Evolutionary conservation across 64 coral and sea anemone genomes (phyloP).

Genomic region (Actinia tenebrosa): DNA sequence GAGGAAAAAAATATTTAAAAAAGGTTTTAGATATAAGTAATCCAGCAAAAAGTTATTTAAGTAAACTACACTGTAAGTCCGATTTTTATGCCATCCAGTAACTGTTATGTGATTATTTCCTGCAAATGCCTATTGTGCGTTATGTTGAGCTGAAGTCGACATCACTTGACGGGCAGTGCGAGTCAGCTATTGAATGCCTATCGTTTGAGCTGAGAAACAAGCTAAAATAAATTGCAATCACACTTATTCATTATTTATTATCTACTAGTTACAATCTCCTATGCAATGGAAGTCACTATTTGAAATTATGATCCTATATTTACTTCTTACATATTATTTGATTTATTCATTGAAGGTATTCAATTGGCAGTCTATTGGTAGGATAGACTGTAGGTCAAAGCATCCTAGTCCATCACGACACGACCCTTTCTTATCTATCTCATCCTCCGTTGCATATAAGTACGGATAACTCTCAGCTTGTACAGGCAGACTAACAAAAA

Average conservation of each 20-base stretch:
- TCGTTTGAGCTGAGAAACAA: too few relatives aligned
- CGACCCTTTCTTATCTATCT: constrained; percentile 36
- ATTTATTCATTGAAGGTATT: background rate
- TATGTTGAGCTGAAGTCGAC: too few relatives aligned
- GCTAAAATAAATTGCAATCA: too few relatives aligned
- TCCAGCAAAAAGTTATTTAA: too few relatives aligned
- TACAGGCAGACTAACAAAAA: constrained; percentile 18
- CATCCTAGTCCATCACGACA: constrained; percentile 30
- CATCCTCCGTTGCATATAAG: constrained; percentile 46
- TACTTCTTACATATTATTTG: background rate
- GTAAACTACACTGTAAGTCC: too few relatives aligned
- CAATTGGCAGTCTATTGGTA: constrained; percentile 14
- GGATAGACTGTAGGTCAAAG: constrained; percentile 35
- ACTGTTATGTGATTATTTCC: too few relatives aligned
- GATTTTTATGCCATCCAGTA: too few relatives aligned
- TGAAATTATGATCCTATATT: background rate
- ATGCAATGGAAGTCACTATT: background rate
- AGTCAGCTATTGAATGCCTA: too few relatives aligned
- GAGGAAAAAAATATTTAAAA: too few relatives aligned
- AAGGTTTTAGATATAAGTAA: too few relatives aligned
- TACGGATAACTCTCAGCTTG: constrained; percentile 30
- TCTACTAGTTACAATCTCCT: background rate
- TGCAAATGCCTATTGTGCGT: too few relatives aligned
- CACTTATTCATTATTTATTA: background rate
- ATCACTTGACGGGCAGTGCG: too few relatives aligned